Evolutionary conservation across 2,888 invertebrate species (phyloP), one percentile per base, ranked within the genome.

Genomic region (Ophioninae sp.): DNA sequence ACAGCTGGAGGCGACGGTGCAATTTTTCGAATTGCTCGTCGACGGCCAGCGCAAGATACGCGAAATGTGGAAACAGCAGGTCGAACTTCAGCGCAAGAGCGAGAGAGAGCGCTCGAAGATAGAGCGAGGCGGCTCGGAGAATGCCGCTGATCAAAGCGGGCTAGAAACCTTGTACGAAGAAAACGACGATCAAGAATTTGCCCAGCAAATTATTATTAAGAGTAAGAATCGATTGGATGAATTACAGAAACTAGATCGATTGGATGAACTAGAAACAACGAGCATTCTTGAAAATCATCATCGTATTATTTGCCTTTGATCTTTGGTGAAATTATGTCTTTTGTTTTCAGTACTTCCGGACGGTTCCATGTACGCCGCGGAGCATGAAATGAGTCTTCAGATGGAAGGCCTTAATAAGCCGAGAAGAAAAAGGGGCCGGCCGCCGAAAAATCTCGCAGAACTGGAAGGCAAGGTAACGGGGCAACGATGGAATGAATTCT

Each of bases 1-100:
- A 81, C 96, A 96, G 90, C 90, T 97, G 87, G 96, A 96, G 91
- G 95, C 96, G 64, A 96, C 96, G 30, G 95, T 95, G 79, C 95
- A 96, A 88, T 97, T 97, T 92, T 94, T 97, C 88, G 95, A 96
- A 87, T 93, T 96, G 22, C 95, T 97, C 85, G 94, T 95, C 76
- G 94, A 94, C 88, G 97, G 97, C 1, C 97, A 97, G 92, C 94
- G 94, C 88, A 94, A 94, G 87, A 92, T 95, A 82, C 92, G 94
- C 61, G 93, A 93, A 56, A 89, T 95, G 86, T 93, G 93, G 90
- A 93, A 93, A 86, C 88, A 90, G 67, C 94, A 95, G 89, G 90
- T 93, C 71, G 93, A 93, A 51, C 88, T 89, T 8, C 88, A 93
- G 23, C 90, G 91, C 59, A 92, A 91, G 85, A 90, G 90, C 74